A percentile compares a stretch with the other conserved stretches of the same genome.
Conservation (phyloP, 2,113 vertebrate genomes). For the Dipodomys merriami region DNA sequence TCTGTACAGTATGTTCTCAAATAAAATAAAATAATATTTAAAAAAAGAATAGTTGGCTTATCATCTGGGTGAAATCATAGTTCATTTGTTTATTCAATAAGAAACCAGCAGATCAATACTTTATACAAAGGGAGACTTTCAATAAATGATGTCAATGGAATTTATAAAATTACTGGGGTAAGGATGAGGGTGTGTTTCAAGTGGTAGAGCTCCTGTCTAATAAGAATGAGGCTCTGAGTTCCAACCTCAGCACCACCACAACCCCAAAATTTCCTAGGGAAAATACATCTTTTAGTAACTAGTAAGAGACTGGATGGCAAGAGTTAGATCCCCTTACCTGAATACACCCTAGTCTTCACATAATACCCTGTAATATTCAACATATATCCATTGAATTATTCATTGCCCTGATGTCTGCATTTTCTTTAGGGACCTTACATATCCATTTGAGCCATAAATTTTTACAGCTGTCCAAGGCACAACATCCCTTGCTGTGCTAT, state of each 20-base stretch:
- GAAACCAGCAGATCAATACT: not conserved
- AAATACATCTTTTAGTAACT: not conserved
- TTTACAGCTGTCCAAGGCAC: not conserved
- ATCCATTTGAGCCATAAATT: not conserved
- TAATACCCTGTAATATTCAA: not conserved
- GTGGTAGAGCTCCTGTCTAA: too few relatives aligned
- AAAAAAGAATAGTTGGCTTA: not conserved
- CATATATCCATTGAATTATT: not conserved
- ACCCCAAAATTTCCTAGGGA: too few relatives aligned
- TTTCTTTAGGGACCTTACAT: not conserved
- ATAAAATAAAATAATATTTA: too few relatives aligned
- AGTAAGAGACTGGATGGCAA: not conserved
- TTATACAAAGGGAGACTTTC: not conserved
- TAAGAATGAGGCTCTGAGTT: too few relatives aligned
- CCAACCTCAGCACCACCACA: too few relatives aligned
- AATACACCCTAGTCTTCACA: not conserved
- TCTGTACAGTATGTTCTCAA: too few relatives aligned
- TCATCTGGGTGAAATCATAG: not conserved
- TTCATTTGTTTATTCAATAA: slow-evolving; percentile 18
- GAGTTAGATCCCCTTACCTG: not conserved
- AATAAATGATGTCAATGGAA: not conserved
- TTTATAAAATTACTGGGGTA: not conserved
- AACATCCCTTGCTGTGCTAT: not conserved
- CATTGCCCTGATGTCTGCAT: not conserved
- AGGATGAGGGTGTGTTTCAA: too few relatives aligned